Base-by-base conservation (phyloP, 2,888 invertebrate genomes). In the Perizoma flavofasciatum region DNA sequence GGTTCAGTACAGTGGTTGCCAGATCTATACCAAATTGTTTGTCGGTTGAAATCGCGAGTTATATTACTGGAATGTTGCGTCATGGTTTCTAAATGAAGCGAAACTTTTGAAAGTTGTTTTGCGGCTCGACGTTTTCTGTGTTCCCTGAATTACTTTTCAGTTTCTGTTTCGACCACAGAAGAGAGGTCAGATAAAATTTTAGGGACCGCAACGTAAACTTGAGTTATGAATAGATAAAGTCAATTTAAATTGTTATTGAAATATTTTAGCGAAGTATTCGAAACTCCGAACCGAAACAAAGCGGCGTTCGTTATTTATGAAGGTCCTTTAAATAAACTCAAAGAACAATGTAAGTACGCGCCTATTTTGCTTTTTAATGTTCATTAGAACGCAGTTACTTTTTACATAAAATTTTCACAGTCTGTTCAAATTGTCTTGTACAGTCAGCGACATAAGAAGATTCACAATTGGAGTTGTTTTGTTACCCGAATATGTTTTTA, bases 21-120 rank as follows among this genome's bases (percentile, higher is more conserved):
- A 0, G 37, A 6, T 7, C 37, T 37, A 37, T 50, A 62, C 63
- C 65, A 70, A 72, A 72, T 73, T 73, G 73, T 78, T 78, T 71
- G 73, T 69, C 64, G 73, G 72, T 61, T 66, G 35, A 78, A 79
- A 77, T 80, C 72, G 66, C 73, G 69, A 79, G 77, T 74, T 74
- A 71, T 72, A 72, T 70, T 67, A 72, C 71, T 66, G 71, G 64
- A 77, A 77, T 74, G 69, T 72, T 75, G 65, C 68, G 55, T 59
- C 65, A 78, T 66, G 78, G 78, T 79, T 81, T 79, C 67, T 72
- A 67, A 73, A 75, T 69, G 70, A 72, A 74, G 71, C 61, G 70
- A 68, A 83, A 82, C 78, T 82, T 83, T 80, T 79, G 77, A 73
- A 81, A 72, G 76, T 75, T 81, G 80, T 82, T 77, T 75, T 80